Evolutionary conservation across 1,140 invertebrate genomes (phyloP).

Genomic region (Amyelois transitella): DNA sequence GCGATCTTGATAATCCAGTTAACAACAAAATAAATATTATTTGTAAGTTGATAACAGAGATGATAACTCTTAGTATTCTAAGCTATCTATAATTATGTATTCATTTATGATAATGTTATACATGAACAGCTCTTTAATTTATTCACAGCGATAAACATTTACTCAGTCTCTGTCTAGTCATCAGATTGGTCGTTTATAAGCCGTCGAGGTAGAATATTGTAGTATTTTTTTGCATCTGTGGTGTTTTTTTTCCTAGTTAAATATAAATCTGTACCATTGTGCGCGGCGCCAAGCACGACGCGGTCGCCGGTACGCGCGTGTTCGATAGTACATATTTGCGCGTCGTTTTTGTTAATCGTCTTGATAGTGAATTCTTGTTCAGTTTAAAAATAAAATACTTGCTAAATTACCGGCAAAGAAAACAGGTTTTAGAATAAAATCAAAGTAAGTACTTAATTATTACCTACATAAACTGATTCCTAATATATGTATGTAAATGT

Average conservation of each 20-base stretch:
- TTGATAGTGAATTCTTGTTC: not conserved
- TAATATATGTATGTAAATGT: too few relatives aligned
- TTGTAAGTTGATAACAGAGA: slow-evolving; percentile 7
- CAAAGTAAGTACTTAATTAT: too few relatives aligned
- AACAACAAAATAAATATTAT: not conserved
- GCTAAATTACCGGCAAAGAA: too few relatives aligned
- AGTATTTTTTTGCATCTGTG: not conserved
- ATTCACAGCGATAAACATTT: slow-evolving; percentile 5
- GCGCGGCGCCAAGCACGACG: slow-evolving; percentile 26
- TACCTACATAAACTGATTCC: too few relatives aligned
- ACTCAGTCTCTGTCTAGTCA: slow-evolving; percentile 19
- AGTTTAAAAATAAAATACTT: too few relatives aligned
- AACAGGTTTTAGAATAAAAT: too few relatives aligned
- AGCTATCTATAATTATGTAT: slow-evolving; percentile 17
- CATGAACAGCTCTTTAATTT: not conserved
- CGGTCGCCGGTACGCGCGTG: slow-evolving; percentile 37
- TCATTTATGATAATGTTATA: slow-evolving; percentile 18
- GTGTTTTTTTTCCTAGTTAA: slow-evolving; percentile 15
- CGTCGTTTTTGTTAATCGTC: slow-evolving; percentile 30
- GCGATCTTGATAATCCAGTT: too few relatives aligned
- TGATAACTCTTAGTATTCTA: slow-evolving; percentile 6
- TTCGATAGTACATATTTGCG: slow-evolving; percentile 44
- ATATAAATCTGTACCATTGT: slow-evolving; percentile 27
- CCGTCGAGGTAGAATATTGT: not conserved
- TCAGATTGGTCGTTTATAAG: slow-evolving; percentile 16